These are phyloP conservation scores for Rotaria macrura DNA, from an alignment of 2,888 invertebrate genomes.

Conservation along the genomic window DNA sequence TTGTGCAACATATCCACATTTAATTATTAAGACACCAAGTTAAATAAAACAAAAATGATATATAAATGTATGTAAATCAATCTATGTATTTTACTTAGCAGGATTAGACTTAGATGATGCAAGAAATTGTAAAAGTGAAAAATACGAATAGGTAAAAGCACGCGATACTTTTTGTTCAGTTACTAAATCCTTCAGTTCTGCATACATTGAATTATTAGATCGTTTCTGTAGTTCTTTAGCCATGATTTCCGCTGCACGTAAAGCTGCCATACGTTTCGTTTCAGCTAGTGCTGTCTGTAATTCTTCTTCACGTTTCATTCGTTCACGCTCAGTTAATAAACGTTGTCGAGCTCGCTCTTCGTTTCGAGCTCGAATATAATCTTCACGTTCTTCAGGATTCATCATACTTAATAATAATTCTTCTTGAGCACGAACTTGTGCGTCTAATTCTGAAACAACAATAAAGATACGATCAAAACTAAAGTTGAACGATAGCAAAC, in stretches of 20 bases:
- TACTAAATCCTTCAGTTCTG: background rate
- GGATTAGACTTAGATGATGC: too few species aligned
- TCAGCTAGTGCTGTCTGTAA: background rate
- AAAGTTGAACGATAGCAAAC: too few species aligned
- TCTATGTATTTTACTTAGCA: too few species aligned
- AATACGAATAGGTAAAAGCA: background rate
- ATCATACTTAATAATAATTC: background rate
- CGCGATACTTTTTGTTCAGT: background rate
- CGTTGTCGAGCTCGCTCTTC: background rate
- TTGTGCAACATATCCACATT: slow-evolving; percentile 17
- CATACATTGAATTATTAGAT: background rate
- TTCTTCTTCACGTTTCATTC: background rate
- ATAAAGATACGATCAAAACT: too few species aligned
- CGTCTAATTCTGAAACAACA: too few species aligned
- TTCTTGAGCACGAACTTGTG: background rate
- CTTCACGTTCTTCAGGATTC: background rate
- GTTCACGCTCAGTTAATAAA: too few species aligned
- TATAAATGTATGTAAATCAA: too few species aligned
- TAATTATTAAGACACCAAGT: background rate
- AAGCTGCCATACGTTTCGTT: background rate
- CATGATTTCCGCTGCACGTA: background rate
- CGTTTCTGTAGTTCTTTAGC: background rate
- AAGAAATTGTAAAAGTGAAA: background rate
- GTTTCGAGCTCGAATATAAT: background rate
- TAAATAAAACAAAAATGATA: background rate